A percentile compares a stretch with the other conserved stretches of the same genome.
Conservation (phyloP, 2,888 invertebrate genomes). For the Patella ulyssiponensis region DNA sequence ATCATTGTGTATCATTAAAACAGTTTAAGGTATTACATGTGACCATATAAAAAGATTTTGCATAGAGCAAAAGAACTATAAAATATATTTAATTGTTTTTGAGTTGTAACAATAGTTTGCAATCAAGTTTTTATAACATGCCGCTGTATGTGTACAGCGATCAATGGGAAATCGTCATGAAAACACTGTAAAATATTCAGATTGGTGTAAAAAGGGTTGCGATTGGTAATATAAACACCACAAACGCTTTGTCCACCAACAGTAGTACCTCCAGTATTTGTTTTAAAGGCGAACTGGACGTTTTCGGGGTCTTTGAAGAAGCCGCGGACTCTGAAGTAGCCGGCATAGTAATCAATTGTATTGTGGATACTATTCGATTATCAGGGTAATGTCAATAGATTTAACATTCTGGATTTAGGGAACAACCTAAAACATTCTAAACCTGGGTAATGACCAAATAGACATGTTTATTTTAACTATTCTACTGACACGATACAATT, state of each 20-base stretch:
- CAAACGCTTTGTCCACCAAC: neutral
- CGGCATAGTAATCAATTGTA: neutral
- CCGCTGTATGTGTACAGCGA: neutral
- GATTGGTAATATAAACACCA: conserved; percentile 1
- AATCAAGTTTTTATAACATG: neutral
- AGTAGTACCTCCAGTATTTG: neutral
- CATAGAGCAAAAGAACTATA: too few relatives aligned
- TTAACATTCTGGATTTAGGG: neutral
- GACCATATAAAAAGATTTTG: neutral
- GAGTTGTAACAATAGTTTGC: neutral
- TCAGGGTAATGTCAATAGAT: neutral
- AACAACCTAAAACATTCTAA: neutral
- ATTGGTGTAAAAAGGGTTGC: neutral
- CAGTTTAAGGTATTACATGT: neutral
- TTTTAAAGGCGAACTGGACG: neutral
- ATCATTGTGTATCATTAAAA: neutral
- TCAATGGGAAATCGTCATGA: neutral
- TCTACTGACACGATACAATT: neutral
- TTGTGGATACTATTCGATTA: conserved; percentile 8
- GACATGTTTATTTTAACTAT: neutral
- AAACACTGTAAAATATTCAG: neutral
- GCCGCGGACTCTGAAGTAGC: neutral
- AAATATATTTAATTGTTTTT: neutral
- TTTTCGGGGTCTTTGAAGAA: neutral
- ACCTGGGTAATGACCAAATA: neutral